Base-by-base conservation (phyloP, 2,113 vertebrate genomes). In the Proterorhinus semilunaris region DNA sequence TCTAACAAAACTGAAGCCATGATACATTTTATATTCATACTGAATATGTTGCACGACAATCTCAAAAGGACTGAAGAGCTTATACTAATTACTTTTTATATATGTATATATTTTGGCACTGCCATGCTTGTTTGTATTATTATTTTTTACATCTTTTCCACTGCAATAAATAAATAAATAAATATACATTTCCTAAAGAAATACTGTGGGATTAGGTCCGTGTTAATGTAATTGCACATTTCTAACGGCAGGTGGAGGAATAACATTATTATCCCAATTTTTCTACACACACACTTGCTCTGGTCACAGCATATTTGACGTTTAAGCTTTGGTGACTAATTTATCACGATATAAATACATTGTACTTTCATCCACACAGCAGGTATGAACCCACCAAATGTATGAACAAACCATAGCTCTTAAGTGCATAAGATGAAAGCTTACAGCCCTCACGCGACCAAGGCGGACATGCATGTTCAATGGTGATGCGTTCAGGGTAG, bases 381-480 rank as follows among this genome's bases (percentile, higher is more conserved):
- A 36, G 27, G 27, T 36, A 27, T 0, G 36, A 42, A 55, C 10
- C 54, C 57, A 55, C 49, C 72, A 53, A 62, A 55, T 21, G 21
- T 21, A 21, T 21, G 21, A 21, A 21, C 21, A 21, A 36, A 36
- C 27, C 27, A 36, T 36, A 36, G 27, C 27, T 36, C 27, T 36
- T 3, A 36, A 36, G 27, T 55, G 52, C 66, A 36, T 69, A 69
- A 61, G 78, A 81, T 54, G 70, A 72, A 10, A 80, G 49, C 80
- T 36, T 88, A 68, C 77, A 79, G 87, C 87, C 87, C 81, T 55
- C 87, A 0, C 62, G 74, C 55, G 86, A 21, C 62, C 0, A 44
- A 51, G 0, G 7, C 0, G 6, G 63, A 36, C 27, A 36, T 50
- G 43, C 27, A 69, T 15, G 3, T 12, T 7, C 10, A 63, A 1